Conservation (phyloP, 2,888 invertebrate species). For the Apoda limacodes region DNA sequence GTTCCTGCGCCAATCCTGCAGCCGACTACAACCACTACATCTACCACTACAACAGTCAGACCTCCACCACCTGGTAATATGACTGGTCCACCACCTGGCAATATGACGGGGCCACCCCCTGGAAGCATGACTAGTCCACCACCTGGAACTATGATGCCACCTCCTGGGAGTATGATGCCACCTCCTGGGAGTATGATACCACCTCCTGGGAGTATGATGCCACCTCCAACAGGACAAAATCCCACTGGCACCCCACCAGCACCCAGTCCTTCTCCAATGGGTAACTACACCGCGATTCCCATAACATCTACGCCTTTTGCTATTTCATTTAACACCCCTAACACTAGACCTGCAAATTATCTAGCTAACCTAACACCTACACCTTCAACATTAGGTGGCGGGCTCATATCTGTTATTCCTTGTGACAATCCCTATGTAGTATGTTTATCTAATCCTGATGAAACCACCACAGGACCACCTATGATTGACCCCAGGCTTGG, state of each 20-base stretch:
- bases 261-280: slow-evolving; percentile 8
- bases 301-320: slow-evolving; percentile 14
- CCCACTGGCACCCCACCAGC: slow-evolving; percentile 18
- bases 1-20: slow-evolving; percentile 49
- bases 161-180: slow-evolving; percentile 7
- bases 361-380: too few relatives aligned
- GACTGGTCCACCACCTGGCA: slow-evolving; percentile 10
- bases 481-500: slow-evolving; percentile 60
- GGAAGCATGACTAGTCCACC: slow-evolving; percentile 18
- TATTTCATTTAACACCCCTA: slow-evolving; percentile 7
- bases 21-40: slow-evolving; percentile 37
- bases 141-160: slow-evolving; percentile 1
- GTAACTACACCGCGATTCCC: slow-evolving; percentile 15
- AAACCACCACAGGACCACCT: slow-evolving; percentile 47
- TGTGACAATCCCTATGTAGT: slow-evolving; percentile 53
- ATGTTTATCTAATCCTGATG: slow-evolving; percentile 58
- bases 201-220: slow-evolving; percentile 13
- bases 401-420: slow-evolving; percentile 44
- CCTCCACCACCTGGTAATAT: slow-evolving; percentile 10
- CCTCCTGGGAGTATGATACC: slow-evolving; percentile 12
- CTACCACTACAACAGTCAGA: slow-evolving; percentile 23
- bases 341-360: slow-evolving; percentile 15
- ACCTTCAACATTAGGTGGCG: slow-evolving; percentile 30
- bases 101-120: slow-evolving; percentile 19
- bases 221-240: slow-evolving; percentile 19